Conservation (phyloP, 2,888 invertebrate species). For the Leptopilina syphax region DNA sequence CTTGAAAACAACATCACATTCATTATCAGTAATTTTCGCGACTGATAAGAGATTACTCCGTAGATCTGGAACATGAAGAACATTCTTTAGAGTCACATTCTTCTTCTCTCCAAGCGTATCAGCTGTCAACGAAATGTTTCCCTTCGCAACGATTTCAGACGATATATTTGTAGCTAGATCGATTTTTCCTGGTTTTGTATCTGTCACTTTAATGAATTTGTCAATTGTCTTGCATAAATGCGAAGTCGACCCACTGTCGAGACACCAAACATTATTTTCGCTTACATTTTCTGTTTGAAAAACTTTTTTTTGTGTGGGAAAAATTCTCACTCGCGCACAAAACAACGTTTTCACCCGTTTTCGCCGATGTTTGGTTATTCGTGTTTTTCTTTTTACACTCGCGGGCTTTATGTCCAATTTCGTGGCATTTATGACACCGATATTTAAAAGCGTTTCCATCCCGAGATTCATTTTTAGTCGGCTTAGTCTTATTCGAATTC, state of each 20-base stretch:
- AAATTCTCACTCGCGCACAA: constrained; percentile 40
- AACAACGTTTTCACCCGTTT: not conserved
- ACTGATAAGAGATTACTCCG: constrained; percentile 45
- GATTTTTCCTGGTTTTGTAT: constrained; percentile 35
- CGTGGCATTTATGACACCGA: constrained; percentile 47
- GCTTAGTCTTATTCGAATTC: not conserved
- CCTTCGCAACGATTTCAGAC: constrained; percentile 39
- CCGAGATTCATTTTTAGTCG: not conserved
- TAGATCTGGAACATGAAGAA: constrained; percentile 43
- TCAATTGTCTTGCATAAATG: constrained; percentile 32
- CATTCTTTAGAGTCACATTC: constrained; percentile 28
- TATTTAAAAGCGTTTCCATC: not conserved
- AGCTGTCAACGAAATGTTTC: constrained; percentile 41
- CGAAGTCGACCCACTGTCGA: constrained; percentile 43
- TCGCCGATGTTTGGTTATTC: not conserved
- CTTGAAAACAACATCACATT: not conserved
- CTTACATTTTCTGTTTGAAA: not conserved
- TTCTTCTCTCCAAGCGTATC: constrained; percentile 40
- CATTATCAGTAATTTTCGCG: constrained; percentile 43
- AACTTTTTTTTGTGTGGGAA: not conserved
- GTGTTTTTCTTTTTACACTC: constrained; percentile 42
- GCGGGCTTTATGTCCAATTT: constrained; percentile 50
- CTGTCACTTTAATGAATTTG: constrained; percentile 24
- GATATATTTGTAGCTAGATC: constrained; percentile 46
- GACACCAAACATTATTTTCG: constrained; percentile 17